phyloP scores from a whole-genome alignment of 2,797 vertebrate species.

The Protonibea diacanthus region DNA sequence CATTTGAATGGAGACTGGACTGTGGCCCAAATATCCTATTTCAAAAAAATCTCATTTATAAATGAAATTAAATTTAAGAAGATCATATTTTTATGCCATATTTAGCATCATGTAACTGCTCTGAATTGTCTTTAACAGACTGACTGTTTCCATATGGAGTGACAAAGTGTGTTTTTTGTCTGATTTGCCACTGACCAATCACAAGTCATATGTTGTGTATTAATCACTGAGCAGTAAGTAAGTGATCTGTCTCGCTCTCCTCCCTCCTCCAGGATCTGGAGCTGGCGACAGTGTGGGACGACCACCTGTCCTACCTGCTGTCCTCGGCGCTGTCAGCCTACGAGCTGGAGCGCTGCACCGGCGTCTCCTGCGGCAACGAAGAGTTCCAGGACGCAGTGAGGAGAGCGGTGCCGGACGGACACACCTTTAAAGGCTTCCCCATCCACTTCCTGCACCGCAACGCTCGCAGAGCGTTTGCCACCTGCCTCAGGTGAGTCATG shows the following conservation, averaged over 20 bases:
- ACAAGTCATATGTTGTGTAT: not conserved
- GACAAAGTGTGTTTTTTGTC: not conserved
- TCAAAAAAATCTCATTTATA: no score
- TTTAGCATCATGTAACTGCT: no score
- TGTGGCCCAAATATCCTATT: no score
- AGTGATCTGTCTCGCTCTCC: not conserved
- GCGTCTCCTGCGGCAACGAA: constrained; percentile 94
- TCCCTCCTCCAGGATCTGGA: constrained; percentile 88
- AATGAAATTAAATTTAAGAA: no score
- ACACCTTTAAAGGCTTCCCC: constrained; percentile 98
- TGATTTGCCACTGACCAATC: not conserved
- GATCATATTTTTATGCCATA: no score
- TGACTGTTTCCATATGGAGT: no score
- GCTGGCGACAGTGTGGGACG: constrained; percentile 94
- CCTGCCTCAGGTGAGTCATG: constrained; percentile 89
- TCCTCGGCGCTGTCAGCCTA: constrained; percentile 95
- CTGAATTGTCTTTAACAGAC: no score
- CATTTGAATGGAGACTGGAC: no score
- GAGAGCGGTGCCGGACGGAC: constrained; percentile 94
- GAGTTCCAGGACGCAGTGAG: constrained; percentile 97
- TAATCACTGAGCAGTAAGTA: not conserved
- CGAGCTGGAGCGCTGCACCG: constrained; percentile 92
- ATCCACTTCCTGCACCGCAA: constrained; percentile 96
- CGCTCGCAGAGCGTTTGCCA: constrained; percentile 93
- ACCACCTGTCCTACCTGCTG: constrained; percentile 95